A percentile compares a stretch with the other conserved stretches of the same genome.
Evolutionary conservation across 2,888 invertebrate species (phyloP).

Genomic region (Aradus depressus): DNA sequence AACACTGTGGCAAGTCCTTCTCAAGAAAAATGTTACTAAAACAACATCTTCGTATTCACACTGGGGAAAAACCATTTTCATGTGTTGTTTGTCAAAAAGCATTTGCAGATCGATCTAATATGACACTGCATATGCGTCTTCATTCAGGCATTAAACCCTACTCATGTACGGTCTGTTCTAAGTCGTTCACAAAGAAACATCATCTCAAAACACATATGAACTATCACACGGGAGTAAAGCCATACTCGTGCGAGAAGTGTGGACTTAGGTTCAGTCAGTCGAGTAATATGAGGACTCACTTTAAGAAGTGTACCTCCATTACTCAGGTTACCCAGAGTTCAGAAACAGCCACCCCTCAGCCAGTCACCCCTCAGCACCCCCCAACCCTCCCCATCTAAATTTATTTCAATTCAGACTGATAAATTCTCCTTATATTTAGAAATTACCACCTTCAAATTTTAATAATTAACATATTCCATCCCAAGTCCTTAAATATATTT

Average conservation of each 20-base stretch:
- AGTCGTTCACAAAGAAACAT: slow-evolving; percentile 76
- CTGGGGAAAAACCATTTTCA: slow-evolving; percentile 61
- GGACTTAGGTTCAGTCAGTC: slow-evolving; percentile 70
- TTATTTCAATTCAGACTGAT: too few relatives aligned
- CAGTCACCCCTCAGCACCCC: neutral
- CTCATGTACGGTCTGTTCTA: slow-evolving; percentile 51
- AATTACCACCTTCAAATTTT: too few relatives aligned
- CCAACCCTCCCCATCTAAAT: neutral
- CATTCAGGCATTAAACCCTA: slow-evolving; percentile 74
- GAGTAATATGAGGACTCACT: slow-evolving; percentile 76
- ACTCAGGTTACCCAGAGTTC: too few relatives aligned
- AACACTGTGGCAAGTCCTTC: slow-evolving; percentile 68
- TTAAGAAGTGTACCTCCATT: slow-evolving; percentile 57
- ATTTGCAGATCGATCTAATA: slow-evolving; percentile 73
- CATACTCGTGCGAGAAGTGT: slow-evolving; percentile 59
- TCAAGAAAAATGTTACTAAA: slow-evolving; percentile 74
- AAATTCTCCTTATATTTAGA: too few relatives aligned
- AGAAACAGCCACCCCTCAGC: slow-evolving; percentile 15
- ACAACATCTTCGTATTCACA: slow-evolving; percentile 71
- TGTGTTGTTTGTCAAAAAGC: slow-evolving; percentile 71
- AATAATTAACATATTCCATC: too few relatives aligned
- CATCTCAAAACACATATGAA: slow-evolving; percentile 75
- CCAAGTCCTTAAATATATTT: too few relatives aligned
- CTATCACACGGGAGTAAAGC: slow-evolving; percentile 72
- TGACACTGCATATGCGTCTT: slow-evolving; percentile 67